Base-by-base conservation (phyloP, 2,113 vertebrate species). In the Tiliqua scincoides region DNA sequence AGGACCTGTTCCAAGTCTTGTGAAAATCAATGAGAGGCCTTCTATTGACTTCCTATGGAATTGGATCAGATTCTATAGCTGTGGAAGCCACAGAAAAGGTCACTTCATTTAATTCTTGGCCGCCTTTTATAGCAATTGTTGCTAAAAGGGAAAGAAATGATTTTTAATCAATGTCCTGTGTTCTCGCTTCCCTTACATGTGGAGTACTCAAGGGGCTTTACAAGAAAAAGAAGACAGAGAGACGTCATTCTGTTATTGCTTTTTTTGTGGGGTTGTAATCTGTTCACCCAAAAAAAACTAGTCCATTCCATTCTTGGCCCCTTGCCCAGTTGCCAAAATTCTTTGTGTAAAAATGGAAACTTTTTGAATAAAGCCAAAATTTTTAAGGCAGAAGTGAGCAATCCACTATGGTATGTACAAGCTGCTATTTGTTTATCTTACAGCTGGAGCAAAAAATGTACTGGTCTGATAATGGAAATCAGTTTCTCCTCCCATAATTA, bases 101-200 rank as follows among this genome's bases (percentile, higher is more conserved):
- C 93, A 90, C 92, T 93, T 94, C 91, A 93, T 95, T 93, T 93
- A 78, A 86, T 93, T 91, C 79, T 89, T 91, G 90, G 91, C 91
- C 84, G 93, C 84, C 91, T 93, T 95, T 94, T 93, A 93, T 84
- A 84, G 91, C 87, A 93, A 89, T 93, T 91, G 92, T 91, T 89
- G 92, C 89, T 94, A 95, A 95, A 95, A 95, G 90, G 89, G 94
- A 95, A 95, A 95, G 90, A 94, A 94, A 94, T 94, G 94, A 65
- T 94, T 93, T 67, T 0, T 35, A 76, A 91, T 65, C 85, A 84
- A 87, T 91, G 73, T 87, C 83, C 93, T 93, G 92, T 93, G 91
- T 91, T 80, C 57, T 94, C 89, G 43, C 8, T 93, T 87, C 68
- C 74, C 82, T 94, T 88, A 87, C 89, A 91, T 89, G 76, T 85